Conservation (phyloP, 2,113 vertebrate species). For the Trematomus loennbergii region DNA sequence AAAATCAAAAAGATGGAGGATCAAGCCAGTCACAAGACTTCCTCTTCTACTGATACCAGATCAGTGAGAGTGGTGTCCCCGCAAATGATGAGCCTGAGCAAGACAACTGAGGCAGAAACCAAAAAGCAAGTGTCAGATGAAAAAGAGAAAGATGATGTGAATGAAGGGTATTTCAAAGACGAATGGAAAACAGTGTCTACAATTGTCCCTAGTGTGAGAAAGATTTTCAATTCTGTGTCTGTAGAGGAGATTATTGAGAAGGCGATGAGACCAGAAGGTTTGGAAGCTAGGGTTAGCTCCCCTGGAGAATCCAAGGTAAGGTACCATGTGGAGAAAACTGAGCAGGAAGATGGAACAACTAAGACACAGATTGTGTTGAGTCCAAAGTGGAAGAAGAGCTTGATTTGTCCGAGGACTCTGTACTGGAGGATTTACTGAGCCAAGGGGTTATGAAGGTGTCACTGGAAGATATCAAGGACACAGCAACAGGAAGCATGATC, state of each 20-base stretch:
- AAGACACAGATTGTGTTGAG: slow-evolving; percentile 90
- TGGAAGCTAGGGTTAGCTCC: slow-evolving; percentile 70
- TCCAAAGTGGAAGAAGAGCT: slow-evolving; percentile 89
- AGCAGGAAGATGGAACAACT: slow-evolving; percentile 84
- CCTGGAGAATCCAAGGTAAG: slow-evolving; percentile 87
- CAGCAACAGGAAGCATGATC: slow-evolving; percentile 86
- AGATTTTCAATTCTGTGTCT: slow-evolving; percentile 73
- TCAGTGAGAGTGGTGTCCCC: slow-evolving; percentile 68
- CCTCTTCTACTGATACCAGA: slow-evolving; percentile 60
- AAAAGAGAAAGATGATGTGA: slow-evolving; percentile 50
- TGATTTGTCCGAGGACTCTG: slow-evolving; percentile 82
- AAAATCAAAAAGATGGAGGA: slow-evolving; percentile 66
- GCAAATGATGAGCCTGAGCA: slow-evolving; percentile 53
- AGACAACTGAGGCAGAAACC: slow-evolving; percentile 60
- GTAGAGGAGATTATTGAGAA: slow-evolving; percentile 90
- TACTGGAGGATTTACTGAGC: slow-evolving; percentile 82
- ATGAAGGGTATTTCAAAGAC: slow-evolving; percentile 52
- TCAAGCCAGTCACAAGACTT: slow-evolving; percentile 38
- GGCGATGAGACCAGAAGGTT: slow-evolving; percentile 86
- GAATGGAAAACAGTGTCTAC: slow-evolving; percentile 14
- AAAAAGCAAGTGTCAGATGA: slow-evolving; percentile 60
- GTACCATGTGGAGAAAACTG: slow-evolving; percentile 86
- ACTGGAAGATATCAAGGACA: slow-evolving; percentile 82
- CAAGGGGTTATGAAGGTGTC: slow-evolving; percentile 84
- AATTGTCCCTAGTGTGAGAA: slow-evolving; percentile 61